Evolutionary conservation across 2,113 vertebrate genomes (phyloP).

Genomic region (Passerina amoena): DNA sequence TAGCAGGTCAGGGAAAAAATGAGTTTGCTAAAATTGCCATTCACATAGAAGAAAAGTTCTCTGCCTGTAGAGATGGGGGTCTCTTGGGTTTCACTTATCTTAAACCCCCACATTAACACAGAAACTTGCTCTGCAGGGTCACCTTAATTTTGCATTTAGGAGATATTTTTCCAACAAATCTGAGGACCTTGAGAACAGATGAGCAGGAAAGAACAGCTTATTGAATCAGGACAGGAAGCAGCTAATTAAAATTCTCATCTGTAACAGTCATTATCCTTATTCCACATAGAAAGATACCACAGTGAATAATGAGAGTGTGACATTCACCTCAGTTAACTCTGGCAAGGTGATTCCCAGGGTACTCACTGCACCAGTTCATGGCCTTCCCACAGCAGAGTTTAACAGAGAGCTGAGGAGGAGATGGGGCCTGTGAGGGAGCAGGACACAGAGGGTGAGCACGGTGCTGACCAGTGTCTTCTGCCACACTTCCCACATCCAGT

Average conservation of each 20-base stretch:
- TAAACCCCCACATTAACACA: neutral
- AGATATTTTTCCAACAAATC: neutral
- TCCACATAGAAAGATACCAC: neutral
- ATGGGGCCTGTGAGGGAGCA: neutral
- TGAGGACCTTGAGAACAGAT: neutral
- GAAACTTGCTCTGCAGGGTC: neutral
- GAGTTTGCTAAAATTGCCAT: neutral
- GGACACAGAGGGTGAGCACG: neutral
- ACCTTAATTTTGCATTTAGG: neutral
- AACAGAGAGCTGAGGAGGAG: neutral
- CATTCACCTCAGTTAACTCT: neutral
- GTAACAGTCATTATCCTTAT: neutral
- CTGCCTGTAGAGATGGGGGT: neutral
- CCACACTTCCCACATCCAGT: neutral
- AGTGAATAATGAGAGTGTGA: neutral
- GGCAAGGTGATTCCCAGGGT: neutral
- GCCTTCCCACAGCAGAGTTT: fast-evolving
- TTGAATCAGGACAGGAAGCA: neutral
- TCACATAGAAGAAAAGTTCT: neutral
- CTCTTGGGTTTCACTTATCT: neutral
- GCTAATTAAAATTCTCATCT: neutral
- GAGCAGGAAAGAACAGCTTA: neutral
- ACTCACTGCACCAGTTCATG: neutral
- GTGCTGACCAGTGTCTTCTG: neutral
- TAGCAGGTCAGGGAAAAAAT: neutral